phyloP scores from a whole-genome alignment of 2,113 vertebrate genomes.

The Cyprinodon tularosa region DNA sequence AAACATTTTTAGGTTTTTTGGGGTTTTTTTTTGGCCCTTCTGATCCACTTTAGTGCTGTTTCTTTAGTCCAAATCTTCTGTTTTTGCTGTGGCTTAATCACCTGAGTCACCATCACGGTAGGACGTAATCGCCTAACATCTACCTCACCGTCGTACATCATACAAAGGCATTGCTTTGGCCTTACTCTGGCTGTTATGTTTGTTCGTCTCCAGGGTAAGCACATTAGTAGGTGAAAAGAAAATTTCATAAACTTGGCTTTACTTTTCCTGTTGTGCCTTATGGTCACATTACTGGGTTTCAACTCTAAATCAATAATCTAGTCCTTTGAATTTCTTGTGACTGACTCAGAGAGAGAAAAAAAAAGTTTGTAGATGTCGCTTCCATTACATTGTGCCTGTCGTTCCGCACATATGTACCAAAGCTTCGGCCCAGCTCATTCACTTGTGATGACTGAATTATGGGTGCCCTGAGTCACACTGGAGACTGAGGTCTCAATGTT shows the following conservation, averaged over 20 bases:
- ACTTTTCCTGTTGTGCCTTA: conserved; percentile 37
- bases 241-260: conserved; percentile 37
- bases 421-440: conserved; percentile 58
- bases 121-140: conserved; percentile 51
- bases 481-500: conserved; percentile 61
- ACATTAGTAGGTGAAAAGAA: conserved; percentile 1
- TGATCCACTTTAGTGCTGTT: conserved; percentile 31
- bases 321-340: conserved; percentile 51
- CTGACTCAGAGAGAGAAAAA: conserved; percentile 48
- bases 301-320: conserved; percentile 71
- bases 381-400: conserved; percentile 58
- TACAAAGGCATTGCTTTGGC: conserved; percentile 41
- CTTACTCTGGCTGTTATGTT: conserved; percentile 29
- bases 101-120: conserved; percentile 57
- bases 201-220: conserved; percentile 31
- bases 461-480: conserved; percentile 64
- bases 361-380: conserved; percentile 48
- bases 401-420: conserved; percentile 58
- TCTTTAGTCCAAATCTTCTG: conserved; percentile 41
- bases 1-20: no score
- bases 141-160: conserved; percentile 46
- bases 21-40: background rate
- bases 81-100: conserved; percentile 29
- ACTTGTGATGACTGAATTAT: conserved; percentile 72
- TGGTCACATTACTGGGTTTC: conserved; percentile 51